Evolutionary conservation across 2,888 invertebrate genomes (phyloP), one percentile per base, ranked within the genome.

Genomic region (Villa cingulata): DNA sequence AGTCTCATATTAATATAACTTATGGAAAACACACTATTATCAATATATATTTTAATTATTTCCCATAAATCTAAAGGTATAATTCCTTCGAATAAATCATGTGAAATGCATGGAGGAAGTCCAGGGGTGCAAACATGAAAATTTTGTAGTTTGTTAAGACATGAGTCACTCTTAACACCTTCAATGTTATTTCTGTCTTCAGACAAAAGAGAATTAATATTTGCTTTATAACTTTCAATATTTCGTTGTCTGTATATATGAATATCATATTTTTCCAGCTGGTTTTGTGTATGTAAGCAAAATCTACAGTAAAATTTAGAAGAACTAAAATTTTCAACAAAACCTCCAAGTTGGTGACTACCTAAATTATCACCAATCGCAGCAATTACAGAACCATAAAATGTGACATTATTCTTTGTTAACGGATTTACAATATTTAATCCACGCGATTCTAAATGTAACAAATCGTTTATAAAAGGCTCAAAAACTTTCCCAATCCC

Each of bases 281-380:
- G 16, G 1, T 16, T 7, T 4, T 12, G 29, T 6, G 9, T 6
- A 17, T 10, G 17, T 6, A 37, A 17, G 48, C 59, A 60, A 49
- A 45, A 58, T 29, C 60, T 44, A 48, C 60, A 61, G 39, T 58
- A 55, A 48, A 55, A 58, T 23, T 49, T 43, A 16, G 49, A 43
- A 9, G 20, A 46, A 46, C 48, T 50, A 48, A 61, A 60, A 51
- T 56, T 61, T 56, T 57, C 56, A 23, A 23, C 27, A 55, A 56
- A 59, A 16, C 59, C 60, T 27, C 59, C 60, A 20, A 62, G 50
- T 50, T 57, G 54, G 45, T 61, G 59, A 44, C 56, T 51, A n/a
- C 56, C 57, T 45, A 58, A 46, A 51, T 56, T 58, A 41, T 58
- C 57, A 2, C 55, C 56, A 45, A 52, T 20, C n/a, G 60, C 53